Evolutionary conservation across 1,140 invertebrate genomes (phyloP).

Genomic region (Pygmarrhopalites habei): DNA sequence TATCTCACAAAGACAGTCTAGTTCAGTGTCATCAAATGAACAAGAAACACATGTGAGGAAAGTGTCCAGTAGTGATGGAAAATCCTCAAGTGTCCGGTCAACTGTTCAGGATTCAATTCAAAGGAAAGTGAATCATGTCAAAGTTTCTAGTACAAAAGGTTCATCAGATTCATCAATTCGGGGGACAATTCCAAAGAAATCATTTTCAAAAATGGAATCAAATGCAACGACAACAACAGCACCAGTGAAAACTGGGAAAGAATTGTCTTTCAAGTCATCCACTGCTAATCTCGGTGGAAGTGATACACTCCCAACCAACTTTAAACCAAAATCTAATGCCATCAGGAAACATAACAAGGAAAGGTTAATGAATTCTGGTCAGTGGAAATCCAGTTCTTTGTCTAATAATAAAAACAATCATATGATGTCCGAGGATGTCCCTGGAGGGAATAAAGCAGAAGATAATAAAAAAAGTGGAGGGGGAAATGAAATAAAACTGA

Average conservation of each 20-base stretch:
- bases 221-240: no score
- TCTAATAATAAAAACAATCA: background rate
- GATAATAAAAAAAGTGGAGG: background rate
- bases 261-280: no score
- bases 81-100: no score
- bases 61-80: no score
- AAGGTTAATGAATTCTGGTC: background rate
- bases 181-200: background rate
- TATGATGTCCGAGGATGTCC: background rate
- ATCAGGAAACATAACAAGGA: background rate
- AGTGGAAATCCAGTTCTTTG: background rate
- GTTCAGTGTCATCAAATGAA: no score
- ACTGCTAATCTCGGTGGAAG: background rate
- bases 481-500: background rate
- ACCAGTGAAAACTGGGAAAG: no score
- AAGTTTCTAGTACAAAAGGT: no score
- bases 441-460: background rate
- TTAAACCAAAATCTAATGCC: conserved; percentile 4
- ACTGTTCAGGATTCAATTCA: no score
- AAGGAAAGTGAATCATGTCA: no score
- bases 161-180: background rate
- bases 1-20: no score
- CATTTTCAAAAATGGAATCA: no score
- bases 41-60: no score
- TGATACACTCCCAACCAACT: background rate